These are phyloP conservation scores for Helarctos malayanus DNA, from an alignment of 2,797 vertebrate genomes.

Conservation along the genomic window DNA sequence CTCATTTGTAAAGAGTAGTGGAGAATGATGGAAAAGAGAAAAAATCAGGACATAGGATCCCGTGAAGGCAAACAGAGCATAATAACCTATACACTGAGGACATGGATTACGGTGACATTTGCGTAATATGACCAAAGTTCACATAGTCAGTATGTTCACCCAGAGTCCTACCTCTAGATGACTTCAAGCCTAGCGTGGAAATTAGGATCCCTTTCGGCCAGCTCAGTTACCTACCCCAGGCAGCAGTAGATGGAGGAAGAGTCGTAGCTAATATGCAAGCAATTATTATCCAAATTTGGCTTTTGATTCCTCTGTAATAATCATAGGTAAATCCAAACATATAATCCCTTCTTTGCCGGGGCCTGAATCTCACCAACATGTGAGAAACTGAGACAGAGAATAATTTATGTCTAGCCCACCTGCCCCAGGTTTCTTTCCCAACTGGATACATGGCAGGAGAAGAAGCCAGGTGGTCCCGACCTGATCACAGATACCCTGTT, in stretches of 20 bases:
- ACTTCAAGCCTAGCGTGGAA: neutral
- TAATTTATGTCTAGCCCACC: neutral
- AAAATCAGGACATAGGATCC: neutral
- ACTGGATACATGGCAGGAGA: neutral
- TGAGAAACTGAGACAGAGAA: neutral
- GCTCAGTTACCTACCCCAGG: neutral
- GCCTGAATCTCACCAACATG: constrained; percentile 41
- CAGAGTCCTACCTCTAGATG: neutral
- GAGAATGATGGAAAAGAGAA: neutral
- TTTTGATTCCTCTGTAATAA: constrained; percentile 60
- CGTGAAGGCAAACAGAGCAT: neutral
- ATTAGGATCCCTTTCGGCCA: neutral
- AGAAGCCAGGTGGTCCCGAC: neutral
- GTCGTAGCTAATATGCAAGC: neutral
- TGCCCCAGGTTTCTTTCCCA: neutral
- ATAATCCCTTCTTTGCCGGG: constrained; percentile 39
- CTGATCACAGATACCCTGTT: neutral
- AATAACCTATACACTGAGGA: neutral
- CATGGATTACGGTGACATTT: neutral
- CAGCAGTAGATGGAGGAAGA: constrained; percentile 38
- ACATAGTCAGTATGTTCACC: neutral
- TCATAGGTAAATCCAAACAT: constrained; percentile 39
- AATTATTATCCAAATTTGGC: constrained; percentile 31
- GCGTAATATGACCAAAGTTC: neutral
- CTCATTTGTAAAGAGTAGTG: neutral